Percentiles rank a stretch among this genome's conserved stretches.
phyloP scores from a whole-genome alignment of 2,888 invertebrate genomes.

The Eilema griseolum region DNA sequence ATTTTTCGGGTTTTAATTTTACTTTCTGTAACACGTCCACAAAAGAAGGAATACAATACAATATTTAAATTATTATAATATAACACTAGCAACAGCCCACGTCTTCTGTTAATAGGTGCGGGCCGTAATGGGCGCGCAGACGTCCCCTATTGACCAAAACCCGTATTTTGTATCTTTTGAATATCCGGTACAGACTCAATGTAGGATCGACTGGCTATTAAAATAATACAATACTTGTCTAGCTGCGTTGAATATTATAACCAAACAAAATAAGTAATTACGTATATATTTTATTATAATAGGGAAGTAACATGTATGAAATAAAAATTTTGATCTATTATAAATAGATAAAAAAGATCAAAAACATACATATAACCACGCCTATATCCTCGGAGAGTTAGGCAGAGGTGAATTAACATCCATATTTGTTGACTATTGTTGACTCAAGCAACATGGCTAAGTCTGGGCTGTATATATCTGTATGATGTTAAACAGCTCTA shows the following conservation, averaged over 20 bases:
- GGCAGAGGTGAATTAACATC: too few relatives aligned
- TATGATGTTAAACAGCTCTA: too few relatives aligned
- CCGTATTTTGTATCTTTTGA: conserved; percentile 11
- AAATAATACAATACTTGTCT: not conserved
- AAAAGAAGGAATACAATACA: not conserved
- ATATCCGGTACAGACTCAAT: not conserved
- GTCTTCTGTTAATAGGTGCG: conserved; percentile 4
- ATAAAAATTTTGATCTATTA: too few relatives aligned
- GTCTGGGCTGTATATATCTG: too few relatives aligned
- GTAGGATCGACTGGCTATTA: conserved; percentile 4
- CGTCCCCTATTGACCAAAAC: not conserved
- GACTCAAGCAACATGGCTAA: too few relatives aligned
- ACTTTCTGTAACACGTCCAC: not conserved
- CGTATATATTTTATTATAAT: too few relatives aligned
- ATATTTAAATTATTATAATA: not conserved
- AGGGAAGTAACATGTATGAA: too few relatives aligned
- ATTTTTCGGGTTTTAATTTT: too few relatives aligned
- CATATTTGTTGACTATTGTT: too few relatives aligned
- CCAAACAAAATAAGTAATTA: not conserved
- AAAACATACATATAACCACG: too few relatives aligned
- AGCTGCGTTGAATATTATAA: not conserved
- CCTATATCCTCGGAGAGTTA: too few relatives aligned
- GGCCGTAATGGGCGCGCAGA: not conserved
- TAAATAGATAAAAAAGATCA: too few relatives aligned
- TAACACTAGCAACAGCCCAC: not conserved